Percentiles rank a stretch among this genome's conserved stretches.
phyloP scores from a whole-genome alignment of 2,113 vertebrate genomes.

The Neotoma lepida region DNA sequence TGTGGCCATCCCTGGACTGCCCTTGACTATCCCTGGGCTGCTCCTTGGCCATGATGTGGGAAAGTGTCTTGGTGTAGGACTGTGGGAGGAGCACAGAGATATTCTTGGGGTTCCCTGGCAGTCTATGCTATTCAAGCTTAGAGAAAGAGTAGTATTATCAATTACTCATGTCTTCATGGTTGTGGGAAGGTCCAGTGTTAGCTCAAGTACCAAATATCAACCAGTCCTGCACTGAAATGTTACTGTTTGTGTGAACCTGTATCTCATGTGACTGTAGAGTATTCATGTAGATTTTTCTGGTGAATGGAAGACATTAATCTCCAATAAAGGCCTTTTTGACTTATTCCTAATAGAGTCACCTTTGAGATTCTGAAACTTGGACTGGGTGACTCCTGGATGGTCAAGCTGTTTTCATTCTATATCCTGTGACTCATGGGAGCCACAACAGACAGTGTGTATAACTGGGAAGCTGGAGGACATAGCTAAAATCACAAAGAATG shows the following conservation, averaged over 20 bases:
- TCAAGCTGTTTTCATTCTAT: slow-evolving; percentile 47
- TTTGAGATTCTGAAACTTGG: slow-evolving; percentile 13
- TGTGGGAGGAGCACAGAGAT: not conserved
- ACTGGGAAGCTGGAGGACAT: not conserved
- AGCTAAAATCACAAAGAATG: slow-evolving; percentile 20
- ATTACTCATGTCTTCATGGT: not conserved
- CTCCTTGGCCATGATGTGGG: not conserved
- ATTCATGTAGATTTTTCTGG: not conserved
- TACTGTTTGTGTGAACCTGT: not conserved
- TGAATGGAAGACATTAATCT: slow-evolving; percentile 25
- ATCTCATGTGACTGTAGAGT: not conserved
- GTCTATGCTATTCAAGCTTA: not conserved
- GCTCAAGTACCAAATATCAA: not conserved
- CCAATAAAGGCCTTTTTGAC: not conserved
- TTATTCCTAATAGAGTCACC: slow-evolving; percentile 38
- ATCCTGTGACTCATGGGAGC: slow-evolving; percentile 48
- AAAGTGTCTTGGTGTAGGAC: not conserved
- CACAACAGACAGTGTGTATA: slow-evolving; percentile 26
- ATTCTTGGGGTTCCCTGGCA: not conserved
- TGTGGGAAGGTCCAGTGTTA: not conserved
- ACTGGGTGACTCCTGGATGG: slow-evolving; percentile 19
- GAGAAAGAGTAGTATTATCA: not conserved
- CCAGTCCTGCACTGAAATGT: not conserved
- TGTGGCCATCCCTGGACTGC: not conserved
- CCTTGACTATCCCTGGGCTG: not conserved